These are phyloP conservation scores for Dorcus hopei DNA, from an alignment of 2,888 invertebrate species.

Conservation along the genomic window DNA sequence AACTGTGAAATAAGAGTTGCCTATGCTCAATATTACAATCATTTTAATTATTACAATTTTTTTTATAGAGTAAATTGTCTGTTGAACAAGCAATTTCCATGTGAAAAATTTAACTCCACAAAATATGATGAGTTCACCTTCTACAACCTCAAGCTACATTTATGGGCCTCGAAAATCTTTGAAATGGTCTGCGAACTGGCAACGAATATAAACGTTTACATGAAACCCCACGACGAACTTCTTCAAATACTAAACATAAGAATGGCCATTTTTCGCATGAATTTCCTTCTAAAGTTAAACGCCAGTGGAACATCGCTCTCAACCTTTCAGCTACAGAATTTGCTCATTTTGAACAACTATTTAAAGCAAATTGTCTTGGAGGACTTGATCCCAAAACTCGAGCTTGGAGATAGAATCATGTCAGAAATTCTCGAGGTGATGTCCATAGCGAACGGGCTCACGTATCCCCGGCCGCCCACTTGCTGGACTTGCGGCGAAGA, in stretches of 20 bases:
- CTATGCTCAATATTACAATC: neutral
- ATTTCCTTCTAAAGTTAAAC: conserved; percentile 31
- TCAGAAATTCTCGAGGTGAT: conserved; percentile 37
- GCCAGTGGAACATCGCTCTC: conserved; percentile 28
- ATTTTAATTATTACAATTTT: neutral
- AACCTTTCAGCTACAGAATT: conserved; percentile 37
- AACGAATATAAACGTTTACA: conserved; percentile 30
- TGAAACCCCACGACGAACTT: conserved; percentile 38
- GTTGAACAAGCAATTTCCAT: conserved; percentile 39
- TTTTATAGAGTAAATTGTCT: conserved; percentile 7
- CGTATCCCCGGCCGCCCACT: conserved; percentile 35
- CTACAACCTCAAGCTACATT: conserved; percentile 36
- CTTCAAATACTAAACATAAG: conserved; percentile 40
- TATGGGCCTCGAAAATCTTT: conserved; percentile 38
- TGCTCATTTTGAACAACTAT: conserved; percentile 39
- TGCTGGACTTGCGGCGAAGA: conserved; percentile 24
- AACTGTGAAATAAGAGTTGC: too few relatives aligned
- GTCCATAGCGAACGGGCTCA: conserved; percentile 35
- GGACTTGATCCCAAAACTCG: conserved; percentile 36
- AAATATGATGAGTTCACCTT: conserved; percentile 34
- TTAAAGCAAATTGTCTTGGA: conserved; percentile 39
- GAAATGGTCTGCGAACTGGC: conserved; percentile 37
- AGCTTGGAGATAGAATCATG: conserved; percentile 37
- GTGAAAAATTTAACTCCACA: conserved; percentile 25
- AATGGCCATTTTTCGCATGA: conserved; percentile 34